A percentile compares a stretch with the other conserved stretches of the same genome.
Evolutionary conservation across 2,888 invertebrate genomes (phyloP).

Genomic region (Caenorhabditis panamensis): DNA sequence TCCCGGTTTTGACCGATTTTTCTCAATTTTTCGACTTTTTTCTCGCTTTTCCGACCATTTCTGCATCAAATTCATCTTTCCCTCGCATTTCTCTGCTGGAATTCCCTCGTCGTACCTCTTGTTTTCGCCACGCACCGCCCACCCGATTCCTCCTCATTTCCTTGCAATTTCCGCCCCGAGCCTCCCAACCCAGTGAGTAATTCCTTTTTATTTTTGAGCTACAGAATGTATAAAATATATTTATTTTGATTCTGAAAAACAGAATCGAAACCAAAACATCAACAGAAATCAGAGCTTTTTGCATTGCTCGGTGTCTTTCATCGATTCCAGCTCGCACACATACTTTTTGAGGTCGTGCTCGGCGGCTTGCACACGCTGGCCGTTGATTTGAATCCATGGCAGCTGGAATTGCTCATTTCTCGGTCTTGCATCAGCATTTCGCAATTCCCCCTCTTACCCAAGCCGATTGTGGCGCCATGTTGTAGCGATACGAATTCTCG

Average conservation of each 20-base stretch:
- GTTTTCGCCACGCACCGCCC: background rate
- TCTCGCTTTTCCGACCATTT: too few relatives aligned
- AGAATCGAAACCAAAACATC: background rate
- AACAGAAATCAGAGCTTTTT: background rate
- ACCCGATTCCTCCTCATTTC: background rate
- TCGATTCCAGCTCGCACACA: conserved; percentile 32
- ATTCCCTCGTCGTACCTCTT: too few relatives aligned
- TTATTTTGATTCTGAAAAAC: background rate
- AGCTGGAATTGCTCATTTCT: conserved; percentile 18
- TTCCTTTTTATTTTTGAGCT: background rate
- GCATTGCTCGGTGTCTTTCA: conserved; percentile 32
- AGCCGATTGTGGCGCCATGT: conserved; percentile 24
- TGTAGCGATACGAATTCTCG: conserved; percentile 41
- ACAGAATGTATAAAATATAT: too few relatives aligned
- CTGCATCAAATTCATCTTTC: too few relatives aligned
- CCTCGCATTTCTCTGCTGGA: background rate
- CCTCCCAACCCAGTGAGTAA: background rate
- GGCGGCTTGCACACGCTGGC: conserved; percentile 16
- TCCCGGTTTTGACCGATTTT: background rate
- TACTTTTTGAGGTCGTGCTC: conserved; percentile 21
- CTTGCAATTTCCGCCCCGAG: conserved; percentile 3
- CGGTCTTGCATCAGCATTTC: background rate
- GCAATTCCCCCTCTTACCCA: conserved; percentile 27
- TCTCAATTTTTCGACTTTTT: background rate
- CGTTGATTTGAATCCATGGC: conserved; percentile 55